Evolutionary conservation across 2,888 invertebrate genomes (phyloP).

Genomic region (Diogma glabrata): DNA sequence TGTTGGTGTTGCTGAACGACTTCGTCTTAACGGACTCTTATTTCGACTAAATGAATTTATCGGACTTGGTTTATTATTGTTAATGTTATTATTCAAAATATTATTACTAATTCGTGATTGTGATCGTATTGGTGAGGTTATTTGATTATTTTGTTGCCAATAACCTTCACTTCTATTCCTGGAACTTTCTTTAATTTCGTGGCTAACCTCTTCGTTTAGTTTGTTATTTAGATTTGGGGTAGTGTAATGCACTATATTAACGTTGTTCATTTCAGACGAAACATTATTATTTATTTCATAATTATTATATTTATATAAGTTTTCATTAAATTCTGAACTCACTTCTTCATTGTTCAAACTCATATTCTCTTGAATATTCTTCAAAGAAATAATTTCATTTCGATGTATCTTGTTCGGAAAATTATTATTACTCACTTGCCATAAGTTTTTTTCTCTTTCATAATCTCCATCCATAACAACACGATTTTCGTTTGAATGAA

Average conservation of each 20-base stretch:
- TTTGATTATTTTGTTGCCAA: too few species aligned
- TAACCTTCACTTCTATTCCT: too few species aligned
- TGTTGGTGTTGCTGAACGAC: constrained; percentile 2
- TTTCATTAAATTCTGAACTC: background rate
- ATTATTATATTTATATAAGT: too few species aligned
- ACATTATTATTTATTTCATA: background rate
- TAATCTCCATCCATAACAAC: too few species aligned
- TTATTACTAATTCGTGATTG: background rate
- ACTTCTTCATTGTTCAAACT: constrained; percentile 3
- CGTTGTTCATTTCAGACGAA: background rate
- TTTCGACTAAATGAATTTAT: background rate
- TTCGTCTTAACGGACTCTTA: constrained; percentile 12
- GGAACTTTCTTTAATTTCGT: background rate
- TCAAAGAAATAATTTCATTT: background rate
- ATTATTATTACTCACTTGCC: constrained; percentile 4
- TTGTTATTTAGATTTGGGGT: constrained; percentile 6
- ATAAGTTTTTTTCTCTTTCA: constrained; percentile 2
- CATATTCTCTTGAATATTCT: constrained; percentile 1
- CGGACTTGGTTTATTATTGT: background rate
- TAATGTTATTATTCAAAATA: background rate
- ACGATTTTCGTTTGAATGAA: background rate
- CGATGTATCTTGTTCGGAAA: background rate
- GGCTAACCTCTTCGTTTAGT: background rate
- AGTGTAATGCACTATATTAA: background rate
- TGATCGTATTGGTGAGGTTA: background rate